These are phyloP conservation scores for Aplysina aerophoba DNA, from an alignment of 37 sponge, comb jelly and placozoan species.

Conservation along the genomic window DNA sequence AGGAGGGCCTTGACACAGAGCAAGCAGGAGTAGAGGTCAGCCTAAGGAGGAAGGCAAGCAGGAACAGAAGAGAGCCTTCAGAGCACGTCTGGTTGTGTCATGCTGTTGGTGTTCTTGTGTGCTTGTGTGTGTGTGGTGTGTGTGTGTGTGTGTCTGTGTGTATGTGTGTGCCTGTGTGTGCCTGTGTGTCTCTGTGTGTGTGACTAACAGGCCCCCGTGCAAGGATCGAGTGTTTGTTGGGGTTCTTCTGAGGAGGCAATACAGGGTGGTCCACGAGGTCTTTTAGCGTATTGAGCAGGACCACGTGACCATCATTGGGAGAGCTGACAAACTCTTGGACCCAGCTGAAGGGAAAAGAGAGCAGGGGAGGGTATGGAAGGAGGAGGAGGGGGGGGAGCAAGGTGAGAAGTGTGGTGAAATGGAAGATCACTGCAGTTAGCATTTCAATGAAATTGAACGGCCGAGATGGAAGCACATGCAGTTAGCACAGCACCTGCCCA, in stretches of 20 bases:
- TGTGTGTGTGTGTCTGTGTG: too few relatives aligned
- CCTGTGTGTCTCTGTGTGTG: too few relatives aligned
- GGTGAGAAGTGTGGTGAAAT: not conserved
- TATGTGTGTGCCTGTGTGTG: too few relatives aligned
- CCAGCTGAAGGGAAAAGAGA: conserved; percentile 51
- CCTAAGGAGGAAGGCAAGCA: conserved; percentile 33
- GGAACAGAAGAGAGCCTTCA: not conserved
- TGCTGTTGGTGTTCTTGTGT: too few relatives aligned
- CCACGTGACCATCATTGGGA: conserved; percentile 82
- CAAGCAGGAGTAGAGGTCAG: conserved; percentile 53
- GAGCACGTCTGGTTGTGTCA: not conserved
- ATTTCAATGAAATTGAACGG: not conserved
- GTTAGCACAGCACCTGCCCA: too few relatives aligned
- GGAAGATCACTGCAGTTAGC: not conserved
- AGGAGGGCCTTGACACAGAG: conserved; percentile 79
- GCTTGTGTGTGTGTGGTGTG: too few relatives aligned
- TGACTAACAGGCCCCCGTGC: conserved; percentile 66
- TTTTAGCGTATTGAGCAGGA: conserved; percentile 73
- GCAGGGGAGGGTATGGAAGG: too few relatives aligned
- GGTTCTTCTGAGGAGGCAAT: conserved; percentile 58
- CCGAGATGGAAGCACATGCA: too few relatives aligned
- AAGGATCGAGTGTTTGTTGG: conserved; percentile 53
- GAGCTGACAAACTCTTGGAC: conserved; percentile 66
- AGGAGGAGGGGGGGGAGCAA: not conserved
- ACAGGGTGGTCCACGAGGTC: conserved; percentile 56